Evolutionary conservation across 2,888 invertebrate species (phyloP).

Genomic region (Thereva unica): DNA sequence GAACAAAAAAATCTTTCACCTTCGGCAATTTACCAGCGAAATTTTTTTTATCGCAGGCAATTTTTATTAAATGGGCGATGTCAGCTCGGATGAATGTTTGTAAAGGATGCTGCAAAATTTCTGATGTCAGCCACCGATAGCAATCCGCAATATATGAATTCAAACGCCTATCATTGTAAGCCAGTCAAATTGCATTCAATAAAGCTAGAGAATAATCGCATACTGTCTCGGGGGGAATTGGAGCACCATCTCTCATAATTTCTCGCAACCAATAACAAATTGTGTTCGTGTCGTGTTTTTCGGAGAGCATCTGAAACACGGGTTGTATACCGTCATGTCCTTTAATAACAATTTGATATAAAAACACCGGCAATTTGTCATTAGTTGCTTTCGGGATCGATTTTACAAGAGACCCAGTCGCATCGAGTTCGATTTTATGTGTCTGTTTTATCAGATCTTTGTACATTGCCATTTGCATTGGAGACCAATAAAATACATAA

Average conservation of each 20-base stretch:
- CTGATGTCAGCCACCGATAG: background rate
- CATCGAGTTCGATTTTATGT: no score
- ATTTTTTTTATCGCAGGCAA: background rate
- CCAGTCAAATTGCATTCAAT: background rate
- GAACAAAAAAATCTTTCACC: conserved; percentile 5
- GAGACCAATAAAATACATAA: background rate
- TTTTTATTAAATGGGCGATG: background rate
- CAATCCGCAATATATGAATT: conserved; percentile 3
- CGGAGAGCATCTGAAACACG: conserved; percentile 3
- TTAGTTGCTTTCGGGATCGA: background rate
- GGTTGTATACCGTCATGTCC: conserved; percentile 1
- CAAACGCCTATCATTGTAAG: background rate
- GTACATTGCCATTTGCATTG: background rate
- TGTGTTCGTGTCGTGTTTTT: background rate
- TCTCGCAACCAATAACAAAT: background rate
- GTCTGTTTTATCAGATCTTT: no score
- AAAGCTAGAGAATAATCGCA: background rate
- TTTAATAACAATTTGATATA: conserved; percentile 4
- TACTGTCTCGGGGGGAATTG: background rate
- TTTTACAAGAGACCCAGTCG: no score
- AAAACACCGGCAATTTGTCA: background rate
- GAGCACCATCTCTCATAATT: background rate
- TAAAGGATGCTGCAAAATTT: background rate
- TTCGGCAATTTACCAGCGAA: background rate
- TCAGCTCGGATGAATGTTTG: background rate